phyloP scores from a whole-genome alignment of 2,113 vertebrate genomes.

The Alectura lathami region DNA sequence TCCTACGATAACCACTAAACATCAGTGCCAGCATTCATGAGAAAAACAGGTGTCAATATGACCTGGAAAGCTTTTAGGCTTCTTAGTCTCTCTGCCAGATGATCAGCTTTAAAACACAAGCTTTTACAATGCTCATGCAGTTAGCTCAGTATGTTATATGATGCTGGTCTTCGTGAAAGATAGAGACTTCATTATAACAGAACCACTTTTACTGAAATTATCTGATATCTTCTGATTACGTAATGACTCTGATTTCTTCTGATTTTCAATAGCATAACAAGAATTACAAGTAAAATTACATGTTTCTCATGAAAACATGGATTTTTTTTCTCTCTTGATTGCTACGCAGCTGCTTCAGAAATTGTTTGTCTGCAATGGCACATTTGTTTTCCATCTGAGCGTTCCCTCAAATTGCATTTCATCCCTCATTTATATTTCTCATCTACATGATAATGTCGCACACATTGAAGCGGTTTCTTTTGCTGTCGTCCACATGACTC shows the following conservation, averaged over 20 bases:
- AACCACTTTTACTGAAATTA: not conserved
- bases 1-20: slow-evolving; percentile 5
- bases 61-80: slow-evolving; percentile 6
- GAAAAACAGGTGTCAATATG: slow-evolving; percentile 40
- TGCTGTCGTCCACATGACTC: not conserved
- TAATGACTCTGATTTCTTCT: not conserved
- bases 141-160: slow-evolving; percentile 9
- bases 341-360: not conserved
- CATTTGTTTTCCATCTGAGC: slow-evolving; percentile 2
- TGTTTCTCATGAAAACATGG: not conserved
- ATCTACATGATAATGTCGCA: not conserved
- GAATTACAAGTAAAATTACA: not conserved
- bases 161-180: not conserved
- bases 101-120: not conserved
- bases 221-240: not conserved
- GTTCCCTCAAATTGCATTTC: slow-evolving; percentile 19
- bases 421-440: slow-evolving; percentile 28
- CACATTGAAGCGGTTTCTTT: not conserved
- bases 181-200: not conserved
- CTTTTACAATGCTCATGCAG: not conserved
- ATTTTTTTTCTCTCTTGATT: not conserved
- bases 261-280: not conserved
- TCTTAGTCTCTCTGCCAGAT: slow-evolving; percentile 5
- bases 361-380: not conserved
- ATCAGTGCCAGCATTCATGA: slow-evolving; percentile 24